A percentile compares a stretch with the other conserved stretches of the same genome.
phyloP scores from a whole-genome alignment of 2,113 vertebrate species.

The Gnathonemus longibarbis region DNA sequence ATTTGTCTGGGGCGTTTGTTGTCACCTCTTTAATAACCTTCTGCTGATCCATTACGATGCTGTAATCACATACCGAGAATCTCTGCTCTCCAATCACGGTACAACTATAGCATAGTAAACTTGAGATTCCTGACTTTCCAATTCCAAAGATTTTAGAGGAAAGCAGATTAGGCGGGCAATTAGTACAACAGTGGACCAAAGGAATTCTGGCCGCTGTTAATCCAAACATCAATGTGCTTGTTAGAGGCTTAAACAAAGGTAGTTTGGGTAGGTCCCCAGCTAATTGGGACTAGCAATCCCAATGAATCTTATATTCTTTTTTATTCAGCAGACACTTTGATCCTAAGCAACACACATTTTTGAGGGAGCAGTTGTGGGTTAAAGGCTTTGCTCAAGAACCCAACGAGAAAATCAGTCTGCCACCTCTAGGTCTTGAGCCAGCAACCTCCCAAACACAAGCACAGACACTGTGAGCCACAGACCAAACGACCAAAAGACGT shows the following conservation, averaged over 20 bases:
- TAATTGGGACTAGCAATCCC: background rate
- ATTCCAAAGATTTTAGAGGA: slow-evolving; percentile 1
- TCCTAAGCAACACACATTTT: background rate
- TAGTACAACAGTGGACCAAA: slow-evolving; percentile 13
- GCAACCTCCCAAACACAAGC: background rate
- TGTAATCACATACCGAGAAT: background rate
- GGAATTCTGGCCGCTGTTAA: slow-evolving; percentile 7
- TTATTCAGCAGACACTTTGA: background rate
- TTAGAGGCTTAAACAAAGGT: background rate
- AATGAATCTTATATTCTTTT: background rate
- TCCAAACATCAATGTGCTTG: slow-evolving; percentile 18
- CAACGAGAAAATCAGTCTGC: background rate
- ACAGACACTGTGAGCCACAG: background rate
- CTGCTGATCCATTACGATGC: background rate
- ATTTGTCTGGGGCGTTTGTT: background rate
- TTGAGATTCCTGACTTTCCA: slow-evolving; percentile 10
- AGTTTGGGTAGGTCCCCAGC: background rate
- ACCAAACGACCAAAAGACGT: background rate
- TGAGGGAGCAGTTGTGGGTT: background rate
- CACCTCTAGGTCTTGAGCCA: background rate
- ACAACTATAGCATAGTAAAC: background rate
- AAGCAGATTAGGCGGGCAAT: slow-evolving; percentile 18
- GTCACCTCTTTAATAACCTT: background rate
- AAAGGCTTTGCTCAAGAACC: background rate
- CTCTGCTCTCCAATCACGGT: background rate